These are phyloP conservation scores for Odontamblyopus lacepedii DNA, from an alignment of 2,797 vertebrate species.

Conservation along the genomic window DNA sequence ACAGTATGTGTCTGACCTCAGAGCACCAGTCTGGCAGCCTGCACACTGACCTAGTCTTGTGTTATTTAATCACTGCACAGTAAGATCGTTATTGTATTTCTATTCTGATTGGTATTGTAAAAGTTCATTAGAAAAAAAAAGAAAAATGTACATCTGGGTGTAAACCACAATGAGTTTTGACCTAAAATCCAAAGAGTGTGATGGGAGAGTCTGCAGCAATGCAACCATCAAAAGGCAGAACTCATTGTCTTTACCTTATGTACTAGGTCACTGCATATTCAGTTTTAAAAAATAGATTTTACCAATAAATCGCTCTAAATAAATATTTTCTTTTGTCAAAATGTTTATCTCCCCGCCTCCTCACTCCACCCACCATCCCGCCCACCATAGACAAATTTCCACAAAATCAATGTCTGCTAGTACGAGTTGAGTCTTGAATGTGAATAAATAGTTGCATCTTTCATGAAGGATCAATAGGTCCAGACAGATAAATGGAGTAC, in stretches of 20 bases:
- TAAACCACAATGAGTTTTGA: no score
- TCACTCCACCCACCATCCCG: slow-evolving; percentile 14
- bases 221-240: not conserved
- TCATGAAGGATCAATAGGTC: slow-evolving; percentile 68
- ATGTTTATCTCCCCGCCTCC: slow-evolving; percentile 22
- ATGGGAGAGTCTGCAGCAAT: not conserved
- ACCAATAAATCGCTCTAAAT: not conserved
- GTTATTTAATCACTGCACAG: not conserved
- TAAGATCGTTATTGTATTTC: not conserved
- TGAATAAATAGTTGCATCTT: slow-evolving; percentile 77
- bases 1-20: slow-evolving; percentile 35
- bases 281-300: not conserved
- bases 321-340: not conserved
- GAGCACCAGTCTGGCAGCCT: slow-evolving; percentile 37
- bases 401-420: slow-evolving; percentile 72
- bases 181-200: not conserved
- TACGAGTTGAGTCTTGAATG: slow-evolving; percentile 65
- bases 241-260: not conserved
- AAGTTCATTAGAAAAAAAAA: not conserved
- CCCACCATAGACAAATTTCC: slow-evolving; percentile 15
- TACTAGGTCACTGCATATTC: not conserved
- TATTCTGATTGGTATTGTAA: not conserved
- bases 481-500: slow-evolving; percentile 69
- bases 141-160: no score
- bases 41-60: not conserved